phyloP scores from a whole-genome alignment of 2,888 invertebrate species.

The Metalampra italica region DNA sequence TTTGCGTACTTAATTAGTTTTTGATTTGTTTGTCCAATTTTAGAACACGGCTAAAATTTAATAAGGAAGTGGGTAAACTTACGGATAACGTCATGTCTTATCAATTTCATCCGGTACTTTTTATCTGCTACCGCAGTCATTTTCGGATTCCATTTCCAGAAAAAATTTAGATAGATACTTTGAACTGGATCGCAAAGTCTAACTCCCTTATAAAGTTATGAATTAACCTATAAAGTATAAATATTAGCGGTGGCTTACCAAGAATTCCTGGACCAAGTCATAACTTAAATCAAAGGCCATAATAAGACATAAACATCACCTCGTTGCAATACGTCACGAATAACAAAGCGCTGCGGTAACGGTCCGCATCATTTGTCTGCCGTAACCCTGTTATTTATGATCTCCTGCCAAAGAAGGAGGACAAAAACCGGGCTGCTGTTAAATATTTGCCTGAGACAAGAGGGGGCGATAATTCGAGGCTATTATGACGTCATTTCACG shows the following conservation, averaged over 20 bases:
- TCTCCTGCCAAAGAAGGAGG: slow-evolving; percentile 66
- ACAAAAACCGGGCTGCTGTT: slow-evolving; percentile 73
- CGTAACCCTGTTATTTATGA: slow-evolving; percentile 72
- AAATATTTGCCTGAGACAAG: slow-evolving; percentile 79
- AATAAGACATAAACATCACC: slow-evolving; percentile 75
- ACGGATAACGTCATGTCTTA: no score
- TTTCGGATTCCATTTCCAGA: no score
- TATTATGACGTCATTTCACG: slow-evolving; percentile 79
- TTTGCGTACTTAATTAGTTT: slow-evolving; percentile 6
- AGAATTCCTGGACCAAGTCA: slow-evolving; percentile 40
- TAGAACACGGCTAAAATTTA: no score
- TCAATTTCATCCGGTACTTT: no score
- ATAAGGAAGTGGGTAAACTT: no score
- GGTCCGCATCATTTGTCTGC: slow-evolving; percentile 72
- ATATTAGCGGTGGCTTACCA: slow-evolving; percentile 21
- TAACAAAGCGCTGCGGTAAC: slow-evolving; percentile 73
- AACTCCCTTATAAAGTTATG: no score
- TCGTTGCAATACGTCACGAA: slow-evolving; percentile 68
- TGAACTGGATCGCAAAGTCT: no score
- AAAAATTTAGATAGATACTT: no score
- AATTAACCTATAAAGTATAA: no score
- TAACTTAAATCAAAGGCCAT: slow-evolving; percentile 54
- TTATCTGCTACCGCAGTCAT: no score
- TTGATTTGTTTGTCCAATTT: background rate
- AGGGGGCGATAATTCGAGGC: slow-evolving; percentile 77